Conservation (phyloP, 53 echinoderm and acorn worm species). For the Zoroaster sp. region DNA sequence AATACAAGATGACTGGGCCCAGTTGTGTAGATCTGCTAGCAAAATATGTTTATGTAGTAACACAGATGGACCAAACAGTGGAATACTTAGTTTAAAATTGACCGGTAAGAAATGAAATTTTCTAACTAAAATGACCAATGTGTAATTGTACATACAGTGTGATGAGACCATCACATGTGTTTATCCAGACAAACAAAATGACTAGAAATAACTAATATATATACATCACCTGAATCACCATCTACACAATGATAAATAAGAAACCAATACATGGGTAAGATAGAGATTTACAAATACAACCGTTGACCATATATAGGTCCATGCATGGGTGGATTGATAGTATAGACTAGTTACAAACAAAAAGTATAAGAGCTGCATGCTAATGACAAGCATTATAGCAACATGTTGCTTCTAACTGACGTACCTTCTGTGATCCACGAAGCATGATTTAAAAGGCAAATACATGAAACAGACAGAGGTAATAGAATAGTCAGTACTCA, state of each 20-base stretch:
- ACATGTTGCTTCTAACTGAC: not conserved
- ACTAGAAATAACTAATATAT: no score
- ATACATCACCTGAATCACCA: no score
- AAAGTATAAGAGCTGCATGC: not conserved
- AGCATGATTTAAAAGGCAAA: not conserved
- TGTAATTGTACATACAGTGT: no score
- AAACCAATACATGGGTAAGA: not conserved
- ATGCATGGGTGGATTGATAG: not conserved
- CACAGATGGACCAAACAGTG: no score
- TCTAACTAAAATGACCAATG: no score
- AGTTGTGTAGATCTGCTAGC: no score
- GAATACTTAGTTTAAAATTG: no score
- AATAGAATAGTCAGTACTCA: not conserved
- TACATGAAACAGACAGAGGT: not conserved
- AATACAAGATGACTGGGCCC: no score
- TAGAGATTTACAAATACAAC: not conserved
- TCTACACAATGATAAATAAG: not conserved
- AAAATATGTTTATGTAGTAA: no score
- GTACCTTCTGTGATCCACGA: slow-evolving; percentile 43
- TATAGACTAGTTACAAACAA: not conserved
- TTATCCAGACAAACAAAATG: no score
- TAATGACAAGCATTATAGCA: slow-evolving; percentile 1
- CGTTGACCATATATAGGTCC: not conserved
- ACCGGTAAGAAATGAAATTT: no score
- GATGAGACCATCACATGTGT: no score